Evolutionary conservation across 2,888 invertebrate species (phyloP), one percentile per base, ranked within the genome.

Genomic region (Drosophila greeni): DNA sequence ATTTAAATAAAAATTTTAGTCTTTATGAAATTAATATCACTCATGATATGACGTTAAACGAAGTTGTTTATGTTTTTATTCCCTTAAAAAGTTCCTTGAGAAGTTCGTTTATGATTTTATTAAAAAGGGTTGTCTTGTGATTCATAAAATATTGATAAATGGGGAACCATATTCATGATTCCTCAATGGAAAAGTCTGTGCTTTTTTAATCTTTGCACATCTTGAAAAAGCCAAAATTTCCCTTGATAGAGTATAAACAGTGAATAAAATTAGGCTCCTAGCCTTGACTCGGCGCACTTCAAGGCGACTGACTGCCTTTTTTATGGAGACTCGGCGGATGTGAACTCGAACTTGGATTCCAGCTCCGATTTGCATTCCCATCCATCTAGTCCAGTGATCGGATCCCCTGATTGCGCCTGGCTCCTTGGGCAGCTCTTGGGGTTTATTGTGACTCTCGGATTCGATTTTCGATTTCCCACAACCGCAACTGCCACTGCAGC

Each of bases 291-390:
- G 18, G 11, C 18, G 62, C 70, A 65, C 67, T 42, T 69, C 54
- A 69, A 77, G 77, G 77, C 66, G 74, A 76, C 68, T 70, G 62
- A 55, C 36, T 51, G 42, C 42, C 18, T 23, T 16, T 24, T 24
- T 26, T 4, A 11, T 3, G 24, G n/a, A 36, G n/a, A 43, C 36
- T 43, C 42, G 36, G 14, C 42, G 52, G 43, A 51, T 68, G 62
- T 64, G 57, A 67, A 62, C 62, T 69, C 70, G 61, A 69, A 61
- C 61, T 62, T 62, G 52, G 70, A 53, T 43, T 45, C 39, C 59
- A 33, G 31, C 61, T 59, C 37, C 45, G 62, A 70, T 67, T 70
- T 53, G 70, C 70, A 69, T 71, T 70, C 42, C 56, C 71, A 71
- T 52, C 65, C 56, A 56, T 69, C 65, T 48, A 23, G 29, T 45